phyloP scores from a whole-genome alignment of 2,113 vertebrate species.

The Lasiurus cinereus region DNA sequence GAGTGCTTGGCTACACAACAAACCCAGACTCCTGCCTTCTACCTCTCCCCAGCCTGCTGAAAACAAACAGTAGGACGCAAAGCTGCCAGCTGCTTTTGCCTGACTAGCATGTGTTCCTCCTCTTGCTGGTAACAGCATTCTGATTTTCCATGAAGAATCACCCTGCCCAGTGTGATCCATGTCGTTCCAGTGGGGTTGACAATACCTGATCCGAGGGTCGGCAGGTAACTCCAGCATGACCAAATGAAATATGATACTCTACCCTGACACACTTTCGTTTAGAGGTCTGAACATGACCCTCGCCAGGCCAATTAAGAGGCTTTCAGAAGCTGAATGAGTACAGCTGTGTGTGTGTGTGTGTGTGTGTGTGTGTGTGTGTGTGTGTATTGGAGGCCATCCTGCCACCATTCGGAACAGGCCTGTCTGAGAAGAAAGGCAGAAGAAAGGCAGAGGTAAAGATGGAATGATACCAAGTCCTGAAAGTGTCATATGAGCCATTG shows the following conservation, averaged over 20 bases:
- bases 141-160: background rate
- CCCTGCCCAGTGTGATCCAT: background rate
- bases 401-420: background rate
- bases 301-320: background rate
- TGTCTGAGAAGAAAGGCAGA: slow-evolving; percentile 47
- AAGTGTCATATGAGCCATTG: background rate
- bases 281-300: background rate
- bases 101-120: background rate
- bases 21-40: background rate
- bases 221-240: background rate
- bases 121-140: background rate
- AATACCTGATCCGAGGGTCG: background rate
- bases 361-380: background rate
- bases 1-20: background rate
- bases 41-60: background rate
- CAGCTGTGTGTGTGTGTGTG: background rate
- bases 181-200: background rate
- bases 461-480: slow-evolving; percentile 5
- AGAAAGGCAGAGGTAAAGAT: slow-evolving; percentile 25
- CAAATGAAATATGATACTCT: background rate
- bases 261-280: background rate
- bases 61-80: accelerated
- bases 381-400: background rate
- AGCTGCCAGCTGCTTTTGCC: no score
- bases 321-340: background rate